A percentile compares a stretch with the other conserved stretches of the same genome.
Conservation (phyloP, 2,888 invertebrate genomes). For the Harpalus rubripes region DNA sequence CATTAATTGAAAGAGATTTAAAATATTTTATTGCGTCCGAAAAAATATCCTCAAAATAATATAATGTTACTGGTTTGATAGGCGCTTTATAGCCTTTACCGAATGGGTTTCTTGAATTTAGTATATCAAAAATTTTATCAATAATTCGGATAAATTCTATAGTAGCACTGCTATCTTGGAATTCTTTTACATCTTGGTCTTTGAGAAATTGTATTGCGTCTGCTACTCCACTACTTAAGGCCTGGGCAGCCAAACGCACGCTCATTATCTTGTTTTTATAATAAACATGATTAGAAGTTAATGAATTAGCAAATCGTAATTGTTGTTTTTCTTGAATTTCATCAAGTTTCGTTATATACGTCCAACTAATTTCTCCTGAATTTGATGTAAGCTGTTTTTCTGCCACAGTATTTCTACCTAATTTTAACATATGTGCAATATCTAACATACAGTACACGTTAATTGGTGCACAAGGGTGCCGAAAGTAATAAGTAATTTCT, state of each 20-base stretch:
- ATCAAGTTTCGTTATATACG: constrained; percentile 67
- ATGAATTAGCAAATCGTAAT: constrained; percentile 69
- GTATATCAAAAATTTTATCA: constrained; percentile 54
- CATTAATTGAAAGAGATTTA: constrained; percentile 53
- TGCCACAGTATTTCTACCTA: constrained; percentile 52
- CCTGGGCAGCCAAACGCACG: constrained; percentile 69
- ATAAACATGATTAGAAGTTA: constrained; percentile 61
- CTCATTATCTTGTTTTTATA: constrained; percentile 70
- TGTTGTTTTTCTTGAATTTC: constrained; percentile 68
- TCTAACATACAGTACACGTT: no score
- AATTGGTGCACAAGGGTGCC: no score
- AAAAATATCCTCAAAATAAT: constrained; percentile 24
- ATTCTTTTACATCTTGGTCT: constrained; percentile 37
- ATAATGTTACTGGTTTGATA: no score
- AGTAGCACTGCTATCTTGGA: constrained; percentile 68
- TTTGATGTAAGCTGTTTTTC: constrained; percentile 24
- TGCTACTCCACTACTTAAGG: constrained; percentile 68
- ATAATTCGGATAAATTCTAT: constrained; percentile 69
- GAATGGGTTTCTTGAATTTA: no score
- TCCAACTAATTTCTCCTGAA: constrained; percentile 63
- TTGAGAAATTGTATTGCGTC: constrained; percentile 69
- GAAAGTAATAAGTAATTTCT: no score
- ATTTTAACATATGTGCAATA: no score
- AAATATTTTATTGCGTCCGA: constrained; percentile 58
- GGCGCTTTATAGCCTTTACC: no score